phyloP scores from a whole-genome alignment of 2,113 vertebrate species.

The Crypturellus undulatus region DNA sequence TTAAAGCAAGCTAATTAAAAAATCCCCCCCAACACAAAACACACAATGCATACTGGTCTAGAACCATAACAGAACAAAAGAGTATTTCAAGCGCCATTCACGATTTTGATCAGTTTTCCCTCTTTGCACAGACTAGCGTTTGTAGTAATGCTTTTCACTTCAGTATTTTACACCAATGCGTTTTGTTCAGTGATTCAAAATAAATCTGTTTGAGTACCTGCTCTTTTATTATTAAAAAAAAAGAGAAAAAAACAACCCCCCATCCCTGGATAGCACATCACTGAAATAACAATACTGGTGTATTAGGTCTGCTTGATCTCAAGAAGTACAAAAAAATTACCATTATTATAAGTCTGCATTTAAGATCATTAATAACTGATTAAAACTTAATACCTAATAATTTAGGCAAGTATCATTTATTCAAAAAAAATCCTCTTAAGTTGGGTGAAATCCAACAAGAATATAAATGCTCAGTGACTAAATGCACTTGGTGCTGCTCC shows the following conservation, averaged over 20 bases:
- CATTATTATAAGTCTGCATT: constrained; percentile 66
- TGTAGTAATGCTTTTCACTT: constrained; percentile 86
- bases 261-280: constrained; percentile 58
- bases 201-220: constrained; percentile 77
- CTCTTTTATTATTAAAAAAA: constrained; percentile 58
- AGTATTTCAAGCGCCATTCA: constrained; percentile 76
- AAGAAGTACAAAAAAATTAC: constrained; percentile 73
- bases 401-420: constrained; percentile 82
- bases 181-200: constrained; percentile 79
- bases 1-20: constrained; percentile 83
- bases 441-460: constrained; percentile 89
- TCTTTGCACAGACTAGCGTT: constrained; percentile 69
- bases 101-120: constrained; percentile 57
- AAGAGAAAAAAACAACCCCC: not conserved
- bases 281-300: constrained; percentile 83
- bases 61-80: constrained; percentile 77
- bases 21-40: constrained; percentile 68
- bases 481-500: constrained; percentile 92
- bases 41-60: constrained; percentile 72
- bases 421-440: constrained; percentile 82
- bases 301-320: constrained; percentile 71
- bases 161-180: constrained; percentile 70
- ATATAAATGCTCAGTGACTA: constrained; percentile 81
- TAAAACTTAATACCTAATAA: constrained; percentile 83
- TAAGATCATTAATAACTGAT: constrained; percentile 76